Evolutionary conservation across 2,113 vertebrate genomes (phyloP), one percentile per base, ranked within the genome.

Genomic region (Rhinogobius similis): DNA sequence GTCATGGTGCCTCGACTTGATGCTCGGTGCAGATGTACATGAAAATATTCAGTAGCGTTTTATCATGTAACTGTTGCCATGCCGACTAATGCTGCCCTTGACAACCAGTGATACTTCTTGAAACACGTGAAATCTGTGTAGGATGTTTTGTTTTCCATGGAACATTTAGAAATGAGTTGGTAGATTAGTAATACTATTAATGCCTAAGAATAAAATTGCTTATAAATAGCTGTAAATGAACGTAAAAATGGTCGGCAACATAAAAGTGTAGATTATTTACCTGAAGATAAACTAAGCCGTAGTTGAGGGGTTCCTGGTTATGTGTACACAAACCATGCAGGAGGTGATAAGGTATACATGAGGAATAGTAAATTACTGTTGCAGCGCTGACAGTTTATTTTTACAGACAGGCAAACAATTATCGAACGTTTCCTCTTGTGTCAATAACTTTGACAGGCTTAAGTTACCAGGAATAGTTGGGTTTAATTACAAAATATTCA

Each of bases 51-150:
- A 56, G 48, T 38, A 63, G 73, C 79, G 32, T 56, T 52, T 20
- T 71, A 32, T 75, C 58, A 65, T 55, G 52, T n/a, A 73, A 53
- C 68, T 41, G 78, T 79, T 87, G 43, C 84, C 43, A 85, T 84
- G 77, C 62, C 63, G 2, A 73, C 79, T 74, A 1, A 10, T 68
- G 65, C 64, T 73, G 73, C 75, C 61, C 41, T 41, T 68, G 73
- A 79, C 59, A 68, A 58, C 5, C 12, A 44, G 62, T 29, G 26
- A 16, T 78, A 83, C 74, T 78, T 71, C 65, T 13, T 68, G 65
- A n/a, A 36, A 27, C 14, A 0, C n/a, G 20, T 65, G 63, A n/a
- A n/a, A n/a, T n/a, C n/a, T n/a, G n/a, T n/a, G n/a, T n/a, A n/a
- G n/a, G n/a, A n/a, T 68, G 18, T 8, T 36, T 36, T 29, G 29